A percentile compares a stretch with the other conserved stretches of the same genome.
phyloP scores from a whole-genome alignment of 2,888 invertebrate species.

The Oegoconia quadripuncta region DNA sequence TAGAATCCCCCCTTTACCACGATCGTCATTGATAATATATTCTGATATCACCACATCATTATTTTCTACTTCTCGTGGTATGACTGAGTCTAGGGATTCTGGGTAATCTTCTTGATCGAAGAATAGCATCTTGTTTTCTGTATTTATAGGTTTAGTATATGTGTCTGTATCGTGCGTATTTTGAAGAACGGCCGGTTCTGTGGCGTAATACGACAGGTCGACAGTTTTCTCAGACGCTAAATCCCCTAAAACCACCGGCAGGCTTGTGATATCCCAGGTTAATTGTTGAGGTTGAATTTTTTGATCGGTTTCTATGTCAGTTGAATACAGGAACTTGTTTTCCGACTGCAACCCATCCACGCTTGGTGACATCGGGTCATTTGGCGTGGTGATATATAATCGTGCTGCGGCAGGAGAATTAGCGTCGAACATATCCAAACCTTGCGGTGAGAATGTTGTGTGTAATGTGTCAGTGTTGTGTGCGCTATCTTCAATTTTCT shows the following conservation, averaged over 20 bases:
- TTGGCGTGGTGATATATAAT: constrained; percentile 46
- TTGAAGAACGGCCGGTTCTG: constrained; percentile 29
- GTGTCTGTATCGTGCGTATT: constrained; percentile 42
- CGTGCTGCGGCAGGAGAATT: constrained; percentile 53
- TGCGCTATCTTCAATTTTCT: constrained; percentile 57
- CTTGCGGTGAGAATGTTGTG: constrained; percentile 65
- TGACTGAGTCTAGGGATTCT: constrained; percentile 52
- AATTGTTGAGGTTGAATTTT: constrained; percentile 47
- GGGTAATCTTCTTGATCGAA: constrained; percentile 63
- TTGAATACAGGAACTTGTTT: constrained; percentile 33
- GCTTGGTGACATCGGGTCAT: constrained; percentile 50
- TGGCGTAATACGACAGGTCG: constrained; percentile 34
- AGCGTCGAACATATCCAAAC: constrained; percentile 62
- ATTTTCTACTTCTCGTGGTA: constrained; percentile 59
- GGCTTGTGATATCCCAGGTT: constrained; percentile 54
- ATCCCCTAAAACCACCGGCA: constrained; percentile 63
- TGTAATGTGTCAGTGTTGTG: constrained; percentile 64
- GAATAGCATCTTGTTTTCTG: constrained; percentile 57
- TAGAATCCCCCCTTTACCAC: constrained; percentile 22
- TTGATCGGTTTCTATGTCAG: constrained; percentile 30
- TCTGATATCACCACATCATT: constrained; percentile 54
- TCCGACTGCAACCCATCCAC: constrained; percentile 43
- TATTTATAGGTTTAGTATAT: constrained; percentile 38
- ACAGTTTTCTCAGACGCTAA: constrained; percentile 46
- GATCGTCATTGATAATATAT: constrained; percentile 42